Evolutionary conservation across 2,113 vertebrate genomes (phyloP).

Genomic region (Lipophrys pholis): DNA sequence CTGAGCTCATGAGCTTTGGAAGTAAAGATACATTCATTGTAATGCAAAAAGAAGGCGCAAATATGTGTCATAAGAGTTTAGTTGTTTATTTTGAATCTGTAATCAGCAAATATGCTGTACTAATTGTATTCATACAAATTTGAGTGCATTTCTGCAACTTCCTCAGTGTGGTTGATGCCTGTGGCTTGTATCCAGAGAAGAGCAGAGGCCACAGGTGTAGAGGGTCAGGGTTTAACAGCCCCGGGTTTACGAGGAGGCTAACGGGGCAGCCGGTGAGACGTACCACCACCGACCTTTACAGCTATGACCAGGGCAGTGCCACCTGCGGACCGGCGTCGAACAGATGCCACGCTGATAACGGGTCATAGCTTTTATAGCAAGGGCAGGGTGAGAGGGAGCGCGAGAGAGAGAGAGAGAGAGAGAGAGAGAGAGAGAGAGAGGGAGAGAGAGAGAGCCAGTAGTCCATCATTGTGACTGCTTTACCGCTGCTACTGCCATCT

Average conservation of each 20-base stretch:
- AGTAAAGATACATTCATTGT: not conserved
- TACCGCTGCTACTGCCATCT: slow-evolving; percentile 78
- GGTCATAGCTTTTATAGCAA: slow-evolving; percentile 75
- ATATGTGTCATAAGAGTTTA: no score
- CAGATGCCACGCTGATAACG: slow-evolving; percentile 71
- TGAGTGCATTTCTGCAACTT: slow-evolving; percentile 41
- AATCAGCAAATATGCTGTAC: slow-evolving; percentile 4
- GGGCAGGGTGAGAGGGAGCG: slow-evolving; percentile 43
- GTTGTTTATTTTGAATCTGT: not conserved
- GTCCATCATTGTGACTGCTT: slow-evolving; percentile 81
- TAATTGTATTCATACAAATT: slow-evolving; percentile 4
- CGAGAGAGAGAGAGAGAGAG: slow-evolving; percentile 58
- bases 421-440: slow-evolving; percentile 35
- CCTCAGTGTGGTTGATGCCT: slow-evolving; percentile 15
- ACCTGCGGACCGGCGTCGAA: slow-evolving; percentile 72
- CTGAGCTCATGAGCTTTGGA: not conserved
- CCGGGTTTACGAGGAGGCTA: slow-evolving; percentile 67
- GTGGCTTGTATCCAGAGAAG: slow-evolving; percentile 57
- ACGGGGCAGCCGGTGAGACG: slow-evolving; percentile 70
- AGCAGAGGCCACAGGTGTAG: slow-evolving; percentile 70
- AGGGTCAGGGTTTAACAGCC: slow-evolving; percentile 74
- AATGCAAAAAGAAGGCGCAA: no score
- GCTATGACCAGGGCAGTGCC: slow-evolving; percentile 65
- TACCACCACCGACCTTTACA: slow-evolving; percentile 64
- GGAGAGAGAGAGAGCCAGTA: slow-evolving; percentile 60